phyloP scores from a whole-genome alignment of 1,140 invertebrate genomes.

The Pseudomyrmex pallidus region DNA sequence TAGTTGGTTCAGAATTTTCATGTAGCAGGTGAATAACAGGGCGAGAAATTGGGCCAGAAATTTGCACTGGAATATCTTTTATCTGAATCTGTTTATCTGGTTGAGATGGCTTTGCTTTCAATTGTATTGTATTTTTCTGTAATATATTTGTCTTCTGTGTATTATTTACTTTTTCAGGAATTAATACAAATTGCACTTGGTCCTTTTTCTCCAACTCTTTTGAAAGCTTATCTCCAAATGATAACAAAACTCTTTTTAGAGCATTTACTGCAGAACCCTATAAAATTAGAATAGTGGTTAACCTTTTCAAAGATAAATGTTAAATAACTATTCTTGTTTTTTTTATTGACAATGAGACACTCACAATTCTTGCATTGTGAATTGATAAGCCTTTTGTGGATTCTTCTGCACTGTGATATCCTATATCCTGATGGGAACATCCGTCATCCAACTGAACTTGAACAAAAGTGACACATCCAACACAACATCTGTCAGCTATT shows the following conservation, averaged over 20 bases:
- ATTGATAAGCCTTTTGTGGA: slow-evolving; percentile 73
- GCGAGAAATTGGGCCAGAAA: no score
- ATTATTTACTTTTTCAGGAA: not conserved
- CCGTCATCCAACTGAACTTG: slow-evolving; percentile 72
- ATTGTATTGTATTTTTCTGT: no score
- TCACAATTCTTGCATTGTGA: slow-evolving; percentile 72
- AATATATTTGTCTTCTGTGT: not conserved
- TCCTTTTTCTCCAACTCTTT: slow-evolving; percentile 18
- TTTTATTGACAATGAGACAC: slow-evolving; percentile 22
- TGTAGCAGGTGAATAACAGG: not conserved
- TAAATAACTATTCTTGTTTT: not conserved
- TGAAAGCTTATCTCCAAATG: slow-evolving; percentile 39
- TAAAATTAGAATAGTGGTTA: not conserved
- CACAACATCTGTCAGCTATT: slow-evolving; percentile 48
- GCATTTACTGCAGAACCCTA: slow-evolving; percentile 58
- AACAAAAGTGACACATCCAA: slow-evolving; percentile 50
- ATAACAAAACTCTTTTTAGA: slow-evolving; percentile 48
- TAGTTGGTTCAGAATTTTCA: not conserved
- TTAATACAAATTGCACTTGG: not conserved
- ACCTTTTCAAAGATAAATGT: not conserved
- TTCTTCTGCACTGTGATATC: slow-evolving; percentile 71
- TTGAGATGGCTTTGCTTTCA: not conserved
- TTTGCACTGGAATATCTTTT: not conserved
- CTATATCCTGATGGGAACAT: slow-evolving; percentile 76
- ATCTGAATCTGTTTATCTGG: not conserved